These are phyloP conservation scores for Peromyscus attwateri DNA, from an alignment of 2,797 vertebrate genomes.

Conservation along the genomic window DNA sequence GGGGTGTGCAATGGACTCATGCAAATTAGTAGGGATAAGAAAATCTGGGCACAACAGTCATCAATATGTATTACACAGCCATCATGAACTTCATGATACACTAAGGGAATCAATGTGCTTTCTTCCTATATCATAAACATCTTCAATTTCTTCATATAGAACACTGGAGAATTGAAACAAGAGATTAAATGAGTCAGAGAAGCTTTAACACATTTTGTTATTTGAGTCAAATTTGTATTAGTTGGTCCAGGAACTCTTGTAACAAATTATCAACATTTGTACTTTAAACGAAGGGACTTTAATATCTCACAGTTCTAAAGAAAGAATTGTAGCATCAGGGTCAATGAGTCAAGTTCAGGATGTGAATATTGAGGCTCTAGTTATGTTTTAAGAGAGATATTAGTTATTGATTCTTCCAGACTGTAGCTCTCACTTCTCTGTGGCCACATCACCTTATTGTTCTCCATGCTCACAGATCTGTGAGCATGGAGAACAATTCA, in stretches of 20 bases:
- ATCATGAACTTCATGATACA: background rate
- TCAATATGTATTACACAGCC: background rate
- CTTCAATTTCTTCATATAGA: background rate
- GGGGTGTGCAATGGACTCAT: background rate
- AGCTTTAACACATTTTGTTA: background rate
- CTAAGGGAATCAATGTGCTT: background rate
- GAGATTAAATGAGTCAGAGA: background rate
- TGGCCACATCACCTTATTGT: background rate
- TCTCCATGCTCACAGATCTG: background rate
- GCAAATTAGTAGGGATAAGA: background rate
- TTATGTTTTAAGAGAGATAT: background rate
- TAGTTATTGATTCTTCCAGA: background rate
- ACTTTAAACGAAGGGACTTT: too few species aligned
- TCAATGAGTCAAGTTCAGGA: background rate
- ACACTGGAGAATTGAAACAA: background rate
- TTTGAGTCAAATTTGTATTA: background rate
- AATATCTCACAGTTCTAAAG: background rate
- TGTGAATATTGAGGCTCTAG: background rate
- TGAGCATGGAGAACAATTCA: too few species aligned
- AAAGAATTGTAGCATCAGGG: too few species aligned
- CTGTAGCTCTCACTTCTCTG: background rate
- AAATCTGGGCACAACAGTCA: background rate
- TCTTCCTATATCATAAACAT: background rate
- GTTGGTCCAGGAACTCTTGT: background rate
- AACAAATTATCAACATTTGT: background rate